Conservation (phyloP, 2,888 invertebrate species). For the Lasioglossum lativentre region DNA sequence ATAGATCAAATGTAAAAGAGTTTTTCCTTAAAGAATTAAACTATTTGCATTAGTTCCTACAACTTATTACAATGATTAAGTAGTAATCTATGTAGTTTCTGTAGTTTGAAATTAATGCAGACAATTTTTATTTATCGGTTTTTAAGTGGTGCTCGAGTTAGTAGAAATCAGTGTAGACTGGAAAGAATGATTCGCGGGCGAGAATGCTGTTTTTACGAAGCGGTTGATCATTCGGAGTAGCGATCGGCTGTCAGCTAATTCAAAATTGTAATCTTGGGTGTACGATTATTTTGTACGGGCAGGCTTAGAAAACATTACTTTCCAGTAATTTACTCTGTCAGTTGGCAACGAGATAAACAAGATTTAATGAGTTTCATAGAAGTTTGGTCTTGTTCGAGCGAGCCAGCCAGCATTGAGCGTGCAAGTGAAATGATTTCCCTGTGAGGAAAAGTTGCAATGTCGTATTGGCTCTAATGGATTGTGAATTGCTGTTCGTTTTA, state of each 20-base stretch:
- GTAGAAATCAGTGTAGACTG: background rate
- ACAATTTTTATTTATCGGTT: background rate
- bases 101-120: no score
- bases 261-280: background rate
- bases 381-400: background rate
- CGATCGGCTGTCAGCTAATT: background rate
- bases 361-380: conserved; percentile 4
- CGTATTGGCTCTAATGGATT: background rate
- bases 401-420: background rate
- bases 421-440: conserved; percentile 11
- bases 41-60: background rate
- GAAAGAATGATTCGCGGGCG: background rate
- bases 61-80: background rate
- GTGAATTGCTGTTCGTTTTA: background rate
- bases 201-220: background rate
- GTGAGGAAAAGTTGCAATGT: background rate
- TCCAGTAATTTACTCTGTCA: background rate
- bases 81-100: no score
- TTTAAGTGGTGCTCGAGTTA: background rate
- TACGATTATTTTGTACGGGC: background rate
- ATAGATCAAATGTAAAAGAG: no score
- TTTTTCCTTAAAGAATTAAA: no score
- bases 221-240: background rate
- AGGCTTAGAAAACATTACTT: background rate
- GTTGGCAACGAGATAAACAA: background rate